Conservation (phyloP, 1,140 invertebrate species). For the Camponotus pennsylvanicus region DNA sequence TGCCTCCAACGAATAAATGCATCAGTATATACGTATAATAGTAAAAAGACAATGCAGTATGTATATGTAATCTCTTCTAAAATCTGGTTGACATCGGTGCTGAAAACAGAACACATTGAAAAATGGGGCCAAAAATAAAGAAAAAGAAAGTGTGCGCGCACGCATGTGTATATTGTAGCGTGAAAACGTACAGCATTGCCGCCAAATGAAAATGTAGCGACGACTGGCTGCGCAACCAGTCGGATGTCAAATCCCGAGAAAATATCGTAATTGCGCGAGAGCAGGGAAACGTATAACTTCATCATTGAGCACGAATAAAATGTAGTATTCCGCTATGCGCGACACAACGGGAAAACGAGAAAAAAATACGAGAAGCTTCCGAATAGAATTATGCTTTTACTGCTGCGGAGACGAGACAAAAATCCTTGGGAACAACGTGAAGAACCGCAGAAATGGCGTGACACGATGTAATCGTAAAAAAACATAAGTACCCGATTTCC, state of each 20-base stretch:
- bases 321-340: slow-evolving; percentile 5
- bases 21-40: slow-evolving; percentile 42
- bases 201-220: slow-evolving; percentile 75
- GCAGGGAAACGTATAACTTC: slow-evolving; percentile 65
- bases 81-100: slow-evolving; percentile 40
- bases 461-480: slow-evolving; percentile 57
- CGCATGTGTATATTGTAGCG: slow-evolving; percentile 27
- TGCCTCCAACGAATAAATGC: slow-evolving; percentile 35
- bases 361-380: slow-evolving; percentile 15
- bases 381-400: slow-evolving; percentile 64
- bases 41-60: slow-evolving; percentile 29
- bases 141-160: slow-evolving; percentile 17
- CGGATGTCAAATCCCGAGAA: slow-evolving; percentile 64
- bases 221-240: slow-evolving; percentile 50
- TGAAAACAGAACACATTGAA: slow-evolving; percentile 36
- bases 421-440: slow-evolving; percentile 32
- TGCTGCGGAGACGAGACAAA: slow-evolving; percentile 39
- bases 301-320: slow-evolving; percentile 67
- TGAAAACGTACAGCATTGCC: slow-evolving; percentile 37
- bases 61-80: slow-evolving; percentile 34
- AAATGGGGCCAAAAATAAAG: slow-evolving; percentile 49
- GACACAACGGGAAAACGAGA: slow-evolving; percentile 4
- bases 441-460: slow-evolving; percentile 25
- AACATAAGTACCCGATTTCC: slow-evolving; percentile 60
- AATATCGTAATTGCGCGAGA: slow-evolving; percentile 71